Conservation (phyloP, 1,140 invertebrate genomes). For the Eulimnadia texana region DNA sequence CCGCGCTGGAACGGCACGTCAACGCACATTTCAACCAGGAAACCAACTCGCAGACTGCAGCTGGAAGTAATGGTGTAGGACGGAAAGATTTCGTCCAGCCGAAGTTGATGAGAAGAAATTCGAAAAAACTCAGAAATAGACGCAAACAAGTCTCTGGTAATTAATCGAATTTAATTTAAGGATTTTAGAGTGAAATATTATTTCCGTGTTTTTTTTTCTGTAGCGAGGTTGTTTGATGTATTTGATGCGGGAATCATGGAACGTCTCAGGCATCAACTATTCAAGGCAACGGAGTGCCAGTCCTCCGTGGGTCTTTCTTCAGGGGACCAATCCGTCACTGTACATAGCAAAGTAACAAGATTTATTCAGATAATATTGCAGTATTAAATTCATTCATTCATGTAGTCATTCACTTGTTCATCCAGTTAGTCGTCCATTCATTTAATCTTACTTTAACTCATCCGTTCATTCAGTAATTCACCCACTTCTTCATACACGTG, state of each 20-base stretch:
- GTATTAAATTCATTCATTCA: too few relatives aligned
- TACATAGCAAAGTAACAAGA: slow-evolving; percentile 46
- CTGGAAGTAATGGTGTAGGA: slow-evolving; percentile 24
- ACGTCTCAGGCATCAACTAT: slow-evolving; percentile 53
- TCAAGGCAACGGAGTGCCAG: slow-evolving; percentile 42
- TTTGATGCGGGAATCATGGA: slow-evolving; percentile 79
- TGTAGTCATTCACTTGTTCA: slow-evolving; percentile 1
- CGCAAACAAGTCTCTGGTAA: slow-evolving; percentile 44
- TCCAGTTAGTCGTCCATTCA: not conserved
- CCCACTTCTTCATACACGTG: too few relatives aligned
- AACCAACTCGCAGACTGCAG: slow-evolving; percentile 31
- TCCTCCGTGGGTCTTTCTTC: slow-evolving; percentile 36
- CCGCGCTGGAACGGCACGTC: slow-evolving; percentile 74
- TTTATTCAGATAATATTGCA: too few relatives aligned
- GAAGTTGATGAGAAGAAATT: slow-evolving; percentile 67
- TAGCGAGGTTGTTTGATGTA: slow-evolving; percentile 69
- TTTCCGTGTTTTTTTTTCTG: slow-evolving; percentile 27
- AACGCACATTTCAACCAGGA: slow-evolving; percentile 71
- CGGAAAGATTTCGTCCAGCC: slow-evolving; percentile 47
- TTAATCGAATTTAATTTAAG: not conserved
- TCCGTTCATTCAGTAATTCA: not conserved
- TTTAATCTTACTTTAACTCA: not conserved
- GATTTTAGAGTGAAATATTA: not conserved
- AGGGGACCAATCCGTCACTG: slow-evolving; percentile 41
- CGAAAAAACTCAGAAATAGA: slow-evolving; percentile 65